Percentiles rank a stretch among this genome's conserved stretches.
These are phyloP conservation scores for Cenopis cana DNA, from an alignment of 2,888 invertebrate genomes.

Conservation along the genomic window DNA sequence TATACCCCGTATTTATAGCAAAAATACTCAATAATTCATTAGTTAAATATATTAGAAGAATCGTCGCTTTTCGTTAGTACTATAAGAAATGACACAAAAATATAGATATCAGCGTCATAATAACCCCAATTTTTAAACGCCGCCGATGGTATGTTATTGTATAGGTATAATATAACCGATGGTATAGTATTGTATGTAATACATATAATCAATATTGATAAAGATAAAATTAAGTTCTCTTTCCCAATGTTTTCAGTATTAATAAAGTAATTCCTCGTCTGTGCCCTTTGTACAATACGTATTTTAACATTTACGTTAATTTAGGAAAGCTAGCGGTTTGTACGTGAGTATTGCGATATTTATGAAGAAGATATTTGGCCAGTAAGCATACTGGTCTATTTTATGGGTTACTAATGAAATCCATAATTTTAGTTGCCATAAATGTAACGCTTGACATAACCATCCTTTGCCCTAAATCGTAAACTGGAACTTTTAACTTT, in stretches of 20 bases:
- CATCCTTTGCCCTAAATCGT: no score
- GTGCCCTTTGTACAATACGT: background rate
- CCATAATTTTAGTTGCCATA: no score
- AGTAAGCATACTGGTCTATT: background rate
- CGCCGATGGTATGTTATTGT: background rate
- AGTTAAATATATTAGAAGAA: background rate
- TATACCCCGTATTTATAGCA: background rate
- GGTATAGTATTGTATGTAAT: no score
- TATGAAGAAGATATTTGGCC: background rate
- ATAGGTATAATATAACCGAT: no score
- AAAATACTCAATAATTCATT: background rate
- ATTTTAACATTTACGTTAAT: background rate
- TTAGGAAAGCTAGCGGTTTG: slow-evolving; percentile 30
- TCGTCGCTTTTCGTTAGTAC: background rate
- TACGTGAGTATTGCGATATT: background rate
- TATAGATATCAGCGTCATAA: slow-evolving; percentile 6
- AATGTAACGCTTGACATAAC: no score
- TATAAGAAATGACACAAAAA: background rate
- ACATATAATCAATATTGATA: background rate
- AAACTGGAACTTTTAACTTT: no score
- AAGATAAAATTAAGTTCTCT: background rate
- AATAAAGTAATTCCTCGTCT: slow-evolving; percentile 10
- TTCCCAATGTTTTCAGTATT: slow-evolving; percentile 19
- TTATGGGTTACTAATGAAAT: background rate
- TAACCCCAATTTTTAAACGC: background rate